phyloP scores from a whole-genome alignment of 2,797 vertebrate genomes.

The Selene dorsalis region DNA sequence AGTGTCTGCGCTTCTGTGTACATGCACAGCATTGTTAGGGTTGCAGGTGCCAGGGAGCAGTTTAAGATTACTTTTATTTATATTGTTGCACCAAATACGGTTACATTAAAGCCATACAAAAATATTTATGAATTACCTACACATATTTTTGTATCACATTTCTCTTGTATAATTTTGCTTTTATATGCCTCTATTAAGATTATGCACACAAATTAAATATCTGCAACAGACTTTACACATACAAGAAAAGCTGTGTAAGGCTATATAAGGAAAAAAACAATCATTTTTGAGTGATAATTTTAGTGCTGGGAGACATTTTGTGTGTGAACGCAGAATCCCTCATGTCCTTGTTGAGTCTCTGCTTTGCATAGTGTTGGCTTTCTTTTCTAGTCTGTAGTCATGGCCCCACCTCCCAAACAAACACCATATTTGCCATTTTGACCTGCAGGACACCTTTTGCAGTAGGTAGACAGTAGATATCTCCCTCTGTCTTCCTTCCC shows the following conservation, averaged over 20 bases:
- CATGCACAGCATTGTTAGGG: constrained; percentile 38
- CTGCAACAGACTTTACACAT: constrained; percentile 50
- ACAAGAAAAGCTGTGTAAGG: constrained; percentile 50
- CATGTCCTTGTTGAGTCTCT: constrained; percentile 52
- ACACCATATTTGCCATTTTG: constrained; percentile 56
- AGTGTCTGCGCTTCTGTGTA: constrained; percentile 36
- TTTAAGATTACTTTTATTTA: constrained; percentile 58
- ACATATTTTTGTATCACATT: constrained; percentile 84
- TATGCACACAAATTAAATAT: constrained; percentile 67
- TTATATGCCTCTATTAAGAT: constrained; percentile 54
- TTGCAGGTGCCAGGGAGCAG: constrained; percentile 54
- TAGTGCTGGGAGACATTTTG: constrained; percentile 40
- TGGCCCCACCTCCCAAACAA: constrained; percentile 58
- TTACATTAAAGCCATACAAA: constrained; percentile 84
- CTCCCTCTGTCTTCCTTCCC: constrained; percentile 62
- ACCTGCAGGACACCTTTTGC: constrained; percentile 54
- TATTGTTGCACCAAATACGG: constrained; percentile 79
- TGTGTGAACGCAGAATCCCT: constrained; percentile 23
- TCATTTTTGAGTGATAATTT: constrained; percentile 40
- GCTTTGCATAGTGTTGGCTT: constrained; percentile 66
- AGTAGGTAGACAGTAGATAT: constrained; percentile 64
- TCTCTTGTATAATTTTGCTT: constrained; percentile 63
- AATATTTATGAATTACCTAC: constrained; percentile 78
- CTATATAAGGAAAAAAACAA: constrained; percentile 18
- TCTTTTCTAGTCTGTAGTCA: constrained; percentile 48